Evolutionary conservation across 2,888 invertebrate genomes (phyloP).

Genomic region (Acrocyrtus sp.): DNA sequence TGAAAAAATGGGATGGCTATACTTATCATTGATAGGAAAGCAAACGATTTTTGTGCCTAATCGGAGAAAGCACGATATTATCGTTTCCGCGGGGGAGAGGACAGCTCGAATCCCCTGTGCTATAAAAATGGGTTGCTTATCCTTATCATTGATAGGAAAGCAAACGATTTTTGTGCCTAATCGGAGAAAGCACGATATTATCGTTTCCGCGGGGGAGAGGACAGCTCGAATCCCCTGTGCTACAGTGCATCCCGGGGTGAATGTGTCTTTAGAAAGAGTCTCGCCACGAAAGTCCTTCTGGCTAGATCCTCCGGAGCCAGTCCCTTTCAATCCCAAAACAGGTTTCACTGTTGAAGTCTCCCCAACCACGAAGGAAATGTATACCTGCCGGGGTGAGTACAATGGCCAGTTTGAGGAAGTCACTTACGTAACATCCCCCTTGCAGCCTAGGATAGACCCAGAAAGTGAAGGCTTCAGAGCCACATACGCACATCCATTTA

Average conservation of each 20-base stretch:
- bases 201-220: constrained; percentile 26
- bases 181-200: constrained; percentile 17
- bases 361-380: constrained; percentile 36
- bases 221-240: constrained; percentile 46
- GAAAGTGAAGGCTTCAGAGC: not conserved
- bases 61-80: constrained; percentile 17
- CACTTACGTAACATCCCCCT: constrained; percentile 31
- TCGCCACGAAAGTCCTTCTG: constrained; percentile 28
- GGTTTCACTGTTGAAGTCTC: constrained; percentile 52
- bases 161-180: constrained; percentile 38
- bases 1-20: constrained; percentile 7
- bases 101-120: constrained; percentile 46
- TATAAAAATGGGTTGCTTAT: no score
- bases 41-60: constrained; percentile 38
- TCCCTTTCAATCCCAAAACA: constrained; percentile 54
- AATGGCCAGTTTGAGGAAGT: constrained; percentile 52
- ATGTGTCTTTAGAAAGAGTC: constrained; percentile 48
- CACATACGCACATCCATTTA: no score
- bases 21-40: constrained; percentile 16
- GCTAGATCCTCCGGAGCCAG: constrained; percentile 32
- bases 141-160: constrained; percentile 16
- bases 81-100: constrained; percentile 26
- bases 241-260: constrained; percentile 50
- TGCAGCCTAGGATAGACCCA: constrained; percentile 26
- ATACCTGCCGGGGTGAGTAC: constrained; percentile 52